Conservation (phyloP, 2,797 vertebrate species). For the Clarias pachynema region DNA sequence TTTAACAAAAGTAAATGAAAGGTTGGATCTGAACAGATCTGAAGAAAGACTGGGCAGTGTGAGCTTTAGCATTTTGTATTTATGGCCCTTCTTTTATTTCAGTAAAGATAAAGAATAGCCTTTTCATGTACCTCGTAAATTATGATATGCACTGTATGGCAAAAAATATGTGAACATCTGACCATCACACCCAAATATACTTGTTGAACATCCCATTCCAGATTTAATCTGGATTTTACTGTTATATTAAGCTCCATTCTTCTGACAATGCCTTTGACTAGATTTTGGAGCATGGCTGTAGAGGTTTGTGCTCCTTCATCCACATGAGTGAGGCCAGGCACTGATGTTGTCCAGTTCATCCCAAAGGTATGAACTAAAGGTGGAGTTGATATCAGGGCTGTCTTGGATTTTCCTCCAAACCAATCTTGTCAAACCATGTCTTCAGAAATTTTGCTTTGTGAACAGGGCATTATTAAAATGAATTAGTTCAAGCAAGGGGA, state of each 20-base stretch:
- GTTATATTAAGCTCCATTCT: too few species aligned
- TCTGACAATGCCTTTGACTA: background rate
- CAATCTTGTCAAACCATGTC: background rate
- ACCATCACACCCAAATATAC: background rate
- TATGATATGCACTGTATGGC: background rate
- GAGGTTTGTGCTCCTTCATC: background rate
- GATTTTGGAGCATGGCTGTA: background rate
- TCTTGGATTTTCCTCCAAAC: background rate
- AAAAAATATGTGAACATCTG: too few species aligned
- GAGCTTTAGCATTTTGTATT: too few species aligned
- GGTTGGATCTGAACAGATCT: too few species aligned
- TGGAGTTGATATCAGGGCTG: background rate
- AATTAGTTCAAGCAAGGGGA: background rate
- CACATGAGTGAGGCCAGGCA: background rate
- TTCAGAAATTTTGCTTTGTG: background rate
- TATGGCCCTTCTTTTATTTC: too few species aligned
- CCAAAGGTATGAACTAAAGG: background rate
- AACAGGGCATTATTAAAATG: background rate
- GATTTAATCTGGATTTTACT: background rate
- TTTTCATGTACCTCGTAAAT: background rate
- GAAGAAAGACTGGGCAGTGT: too few species aligned
- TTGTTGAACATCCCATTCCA: background rate
- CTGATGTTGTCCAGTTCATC: background rate
- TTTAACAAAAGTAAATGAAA: too few species aligned
- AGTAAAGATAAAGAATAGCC: too few species aligned